These are phyloP conservation scores for Petrolisthes manimaculis DNA, from an alignment of 2,888 invertebrate genomes.

Conservation along the genomic window DNA sequence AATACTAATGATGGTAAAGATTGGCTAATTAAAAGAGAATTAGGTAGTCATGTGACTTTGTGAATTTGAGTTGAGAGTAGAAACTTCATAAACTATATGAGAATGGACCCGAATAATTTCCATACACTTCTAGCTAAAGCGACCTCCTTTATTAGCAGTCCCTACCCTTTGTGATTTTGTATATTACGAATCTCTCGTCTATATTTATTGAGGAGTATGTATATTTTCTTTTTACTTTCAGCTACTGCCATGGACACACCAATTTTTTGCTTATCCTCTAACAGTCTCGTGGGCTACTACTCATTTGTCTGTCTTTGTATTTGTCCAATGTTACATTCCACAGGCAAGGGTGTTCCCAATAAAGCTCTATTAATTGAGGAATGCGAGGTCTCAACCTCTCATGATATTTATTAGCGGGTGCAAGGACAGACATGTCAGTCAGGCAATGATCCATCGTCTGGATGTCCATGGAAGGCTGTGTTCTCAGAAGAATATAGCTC, in stretches of 20 bases:
- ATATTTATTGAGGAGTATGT: slow-evolving; percentile 20
- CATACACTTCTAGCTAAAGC: too few species aligned
- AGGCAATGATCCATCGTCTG: too few species aligned
- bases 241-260: neutral
- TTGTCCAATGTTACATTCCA: slow-evolving; percentile 23
- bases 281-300: neutral
- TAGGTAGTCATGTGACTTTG: too few species aligned
- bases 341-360: neutral
- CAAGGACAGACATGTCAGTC: slow-evolving; percentile 19
- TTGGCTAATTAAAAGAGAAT: too few species aligned
- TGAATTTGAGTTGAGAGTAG: too few species aligned
- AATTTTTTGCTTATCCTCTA: neutral
- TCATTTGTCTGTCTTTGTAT: slow-evolving; percentile 29
- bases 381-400: slow-evolving; percentile 21
- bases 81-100: too few species aligned
- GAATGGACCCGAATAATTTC: too few species aligned
- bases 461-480: too few species aligned
- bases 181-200: slow-evolving; percentile 30
- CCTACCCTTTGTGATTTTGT: slow-evolving; percentile 21
- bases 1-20: too few species aligned
- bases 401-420: neutral
- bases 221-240: slow-evolving; percentile 21
- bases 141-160: slow-evolving; percentile 6
- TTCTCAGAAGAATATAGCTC: too few species aligned
- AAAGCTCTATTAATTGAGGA: slow-evolving; percentile 17